These are phyloP conservation scores for Xyrauchen texanus DNA, from an alignment of 2,113 vertebrate genomes.

Conservation along the genomic window DNA sequence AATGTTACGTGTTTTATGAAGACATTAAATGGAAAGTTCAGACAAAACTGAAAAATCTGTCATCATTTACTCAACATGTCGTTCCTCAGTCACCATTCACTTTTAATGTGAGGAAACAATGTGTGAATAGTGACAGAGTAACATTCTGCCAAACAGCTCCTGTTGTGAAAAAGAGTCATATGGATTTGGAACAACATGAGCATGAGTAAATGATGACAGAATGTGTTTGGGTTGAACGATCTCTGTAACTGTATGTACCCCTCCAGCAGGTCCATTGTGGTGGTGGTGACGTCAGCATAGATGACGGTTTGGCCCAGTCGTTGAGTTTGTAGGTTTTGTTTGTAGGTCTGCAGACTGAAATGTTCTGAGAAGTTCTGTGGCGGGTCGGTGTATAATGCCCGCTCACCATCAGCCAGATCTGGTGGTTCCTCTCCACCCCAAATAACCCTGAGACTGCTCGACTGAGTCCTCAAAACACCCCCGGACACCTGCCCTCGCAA, in stretches of 20 bases:
- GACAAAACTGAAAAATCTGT: too few relatives aligned
- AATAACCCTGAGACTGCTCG: neutral
- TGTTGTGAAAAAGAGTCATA: too few relatives aligned
- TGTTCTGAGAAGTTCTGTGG: slow-evolving; percentile 67
- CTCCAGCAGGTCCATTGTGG: slow-evolving; percentile 90
- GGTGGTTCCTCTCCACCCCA: slow-evolving; percentile 50
- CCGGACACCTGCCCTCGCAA: neutral
- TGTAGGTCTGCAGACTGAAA: slow-evolving; percentile 82
- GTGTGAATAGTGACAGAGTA: neutral
- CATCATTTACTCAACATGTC: too few relatives aligned
- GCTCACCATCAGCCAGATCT: slow-evolving; percentile 59
- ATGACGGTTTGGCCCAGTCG: slow-evolving; percentile 81
- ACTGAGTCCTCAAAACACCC: neutral
- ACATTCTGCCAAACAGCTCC: too few relatives aligned
- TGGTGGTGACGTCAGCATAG: slow-evolving; percentile 81
- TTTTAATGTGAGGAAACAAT: too few relatives aligned
- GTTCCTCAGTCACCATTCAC: too few relatives aligned
- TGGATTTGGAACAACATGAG: too few relatives aligned
- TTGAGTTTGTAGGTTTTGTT: slow-evolving; percentile 77
- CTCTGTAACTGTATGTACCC: slow-evolving; percentile 72
- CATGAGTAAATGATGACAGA: too few relatives aligned
- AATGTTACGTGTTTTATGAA: too few relatives aligned
- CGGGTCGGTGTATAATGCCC: slow-evolving; percentile 75
- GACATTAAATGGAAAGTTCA: too few relatives aligned
- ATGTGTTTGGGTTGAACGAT: too few relatives aligned